A percentile compares a stretch with the other conserved stretches of the same genome.
Evolutionary conservation across 1,140 invertebrate species (phyloP).

Genomic region (Leptopilina boulardi): DNA sequence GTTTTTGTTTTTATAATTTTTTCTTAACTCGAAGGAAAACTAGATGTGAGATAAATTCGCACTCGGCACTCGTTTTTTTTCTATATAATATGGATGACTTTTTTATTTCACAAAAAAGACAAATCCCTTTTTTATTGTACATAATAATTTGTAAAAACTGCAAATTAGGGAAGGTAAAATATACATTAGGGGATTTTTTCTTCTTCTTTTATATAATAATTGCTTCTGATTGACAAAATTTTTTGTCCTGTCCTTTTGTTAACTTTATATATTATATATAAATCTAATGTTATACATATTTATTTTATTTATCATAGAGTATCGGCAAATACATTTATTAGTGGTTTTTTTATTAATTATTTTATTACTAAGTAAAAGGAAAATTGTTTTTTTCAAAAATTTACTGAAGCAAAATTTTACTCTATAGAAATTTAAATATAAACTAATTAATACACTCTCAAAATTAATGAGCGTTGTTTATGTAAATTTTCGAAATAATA

Average conservation of each 20-base stretch:
- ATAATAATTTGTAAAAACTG: conserved; percentile 62
- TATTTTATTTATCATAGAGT: neutral
- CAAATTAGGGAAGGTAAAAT: conserved; percentile 60
- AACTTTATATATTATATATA: neutral
- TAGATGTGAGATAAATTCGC: conserved; percentile 49
- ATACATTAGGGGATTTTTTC: conserved; percentile 44
- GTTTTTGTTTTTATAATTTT: conserved; percentile 27
- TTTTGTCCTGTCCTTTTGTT: conserved; percentile 24
- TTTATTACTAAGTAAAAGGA: conserved; percentile 62
- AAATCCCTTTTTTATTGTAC: conserved; percentile 7
- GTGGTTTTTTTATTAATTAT: conserved; percentile 42
- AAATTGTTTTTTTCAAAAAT: neutral
- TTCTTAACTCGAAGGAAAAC: conserved; percentile 52
- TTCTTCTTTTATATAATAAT: conserved; percentile 39
- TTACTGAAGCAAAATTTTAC: no score
- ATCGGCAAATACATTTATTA: conserved; percentile 19
- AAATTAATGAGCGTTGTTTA: no score
- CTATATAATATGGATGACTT: conserved; percentile 43
- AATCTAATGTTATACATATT: conserved; percentile 22
- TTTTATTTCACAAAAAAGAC: conserved; percentile 40
- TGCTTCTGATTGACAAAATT: neutral
- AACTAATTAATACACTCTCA: no score
- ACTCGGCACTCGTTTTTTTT: conserved; percentile 35
- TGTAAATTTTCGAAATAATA: no score
- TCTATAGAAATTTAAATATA: no score